A percentile compares a stretch with the other conserved stretches of the same genome.
Evolutionary conservation across 2,888 invertebrate genomes (phyloP).

Genomic region (Unio delphinus): DNA sequence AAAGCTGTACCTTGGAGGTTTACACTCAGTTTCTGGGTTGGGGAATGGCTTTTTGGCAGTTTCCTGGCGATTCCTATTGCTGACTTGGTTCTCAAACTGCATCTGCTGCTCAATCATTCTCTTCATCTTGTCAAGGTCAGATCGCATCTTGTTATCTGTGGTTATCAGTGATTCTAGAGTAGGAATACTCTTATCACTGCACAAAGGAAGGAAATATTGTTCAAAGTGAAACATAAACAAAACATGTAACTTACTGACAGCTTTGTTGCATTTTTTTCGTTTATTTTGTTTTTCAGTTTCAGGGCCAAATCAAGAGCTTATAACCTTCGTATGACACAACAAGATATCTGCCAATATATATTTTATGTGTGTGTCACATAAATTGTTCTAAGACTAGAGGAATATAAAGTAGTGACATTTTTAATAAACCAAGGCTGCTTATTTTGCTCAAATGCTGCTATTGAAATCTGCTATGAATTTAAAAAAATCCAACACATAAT

Average conservation of each 20-base stretch:
- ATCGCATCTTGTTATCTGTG: constrained; percentile 72
- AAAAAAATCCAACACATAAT: too few relatives aligned
- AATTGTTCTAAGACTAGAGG: too few relatives aligned
- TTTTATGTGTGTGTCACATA: too few relatives aligned
- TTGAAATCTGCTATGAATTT: too few relatives aligned
- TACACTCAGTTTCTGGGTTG: constrained; percentile 73
- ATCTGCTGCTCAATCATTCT: constrained; percentile 72
- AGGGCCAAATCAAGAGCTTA: neutral
- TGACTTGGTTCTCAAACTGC: constrained; percentile 64
- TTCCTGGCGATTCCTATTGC: constrained; percentile 52
- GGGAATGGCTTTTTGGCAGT: constrained; percentile 65
- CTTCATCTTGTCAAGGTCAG: constrained; percentile 80
- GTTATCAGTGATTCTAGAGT: constrained; percentile 84
- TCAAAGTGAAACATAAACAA: too few relatives aligned
- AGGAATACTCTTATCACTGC: constrained; percentile 91
- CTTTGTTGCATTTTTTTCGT: neutral
- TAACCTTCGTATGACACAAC: too few relatives aligned
- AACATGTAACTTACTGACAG: too few relatives aligned
- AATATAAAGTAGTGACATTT: too few relatives aligned
- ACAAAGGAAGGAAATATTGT: constrained; percentile 1
- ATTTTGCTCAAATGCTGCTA: too few relatives aligned
- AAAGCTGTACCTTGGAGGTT: constrained; percentile 61
- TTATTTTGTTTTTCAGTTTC: neutral
- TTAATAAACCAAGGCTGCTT: too few relatives aligned
- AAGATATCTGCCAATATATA: too few relatives aligned